Conservation (phyloP, 2,113 vertebrate species). For the Acanthisitta chloris region DNA sequence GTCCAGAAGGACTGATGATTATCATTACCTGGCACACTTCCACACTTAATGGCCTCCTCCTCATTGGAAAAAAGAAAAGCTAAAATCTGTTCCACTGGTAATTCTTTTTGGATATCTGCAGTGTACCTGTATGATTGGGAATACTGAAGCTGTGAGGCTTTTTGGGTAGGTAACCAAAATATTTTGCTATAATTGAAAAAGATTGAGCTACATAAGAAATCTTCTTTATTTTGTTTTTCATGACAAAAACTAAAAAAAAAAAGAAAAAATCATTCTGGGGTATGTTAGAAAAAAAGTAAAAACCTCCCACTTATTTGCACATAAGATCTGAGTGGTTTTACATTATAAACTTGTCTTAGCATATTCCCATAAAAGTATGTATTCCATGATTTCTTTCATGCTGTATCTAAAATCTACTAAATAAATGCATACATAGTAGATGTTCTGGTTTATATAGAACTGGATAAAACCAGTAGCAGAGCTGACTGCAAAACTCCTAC, state of each 20-base stretch:
- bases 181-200: neutral
- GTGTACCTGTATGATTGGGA: neutral
- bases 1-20: slow-evolving; percentile 49
- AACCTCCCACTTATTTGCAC: neutral
- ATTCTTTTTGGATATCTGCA: neutral
- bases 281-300: no score
- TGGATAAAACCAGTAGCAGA: neutral
- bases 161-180: neutral
- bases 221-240: neutral
- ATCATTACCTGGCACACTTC: slow-evolving; percentile 42
- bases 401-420: neutral
- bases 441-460: neutral
- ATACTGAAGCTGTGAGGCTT: neutral
- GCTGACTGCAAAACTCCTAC: neutral
- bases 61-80: neutral
- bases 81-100: neutral
- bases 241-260: neutral
- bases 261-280: neutral
- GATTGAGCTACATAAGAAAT: neutral
- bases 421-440: neutral
- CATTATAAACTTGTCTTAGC: neutral
- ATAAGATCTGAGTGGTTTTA: neutral
- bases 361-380: neutral
- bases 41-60: neutral
- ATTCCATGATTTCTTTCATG: neutral